Evolutionary conservation across 2,888 invertebrate species (phyloP), one percentile per base, ranked within the genome.

Genomic region (Adineta ricciae): DNA sequence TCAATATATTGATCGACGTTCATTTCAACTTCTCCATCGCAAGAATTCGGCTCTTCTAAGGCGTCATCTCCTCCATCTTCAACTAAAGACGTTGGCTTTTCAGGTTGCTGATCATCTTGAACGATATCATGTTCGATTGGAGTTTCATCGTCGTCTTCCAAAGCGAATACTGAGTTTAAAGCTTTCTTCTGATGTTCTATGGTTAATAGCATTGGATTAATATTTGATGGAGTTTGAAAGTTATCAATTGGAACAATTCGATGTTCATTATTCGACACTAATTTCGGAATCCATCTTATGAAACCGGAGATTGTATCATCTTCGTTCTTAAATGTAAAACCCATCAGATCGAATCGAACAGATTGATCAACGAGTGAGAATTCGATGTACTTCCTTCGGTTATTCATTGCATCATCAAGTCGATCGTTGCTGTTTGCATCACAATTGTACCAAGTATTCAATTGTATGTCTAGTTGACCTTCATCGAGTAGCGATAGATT

Each of bases 251-350:
- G 11, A 46, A 46, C 46, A 46, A 46, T 46, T 38, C 41, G 24
- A 24, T 41, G 1, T 78, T 41, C 41, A 78, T n/a, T 78, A n/a
- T 78, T 41, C 8, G 78, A 78, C 41, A 78, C 7, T 7, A 78
- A n/a, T 78, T 78, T 78, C 41, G 78, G 78, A 24, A 78, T 41
- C 78, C 78, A 78, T 2, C 78, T 38, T 41, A 78, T 78, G 41
- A 38, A 78, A 38, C 78, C 78, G 24, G 2, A 24, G 24, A 78
- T n/a, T 16, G 41, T 41, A 2, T 41, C 11, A n/a, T 78, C 2
- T 0, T 78, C 8, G 41, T 78, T 78, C 9, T 21, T 1, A 78
- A 78, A 78, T 78, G 38, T 5, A n/a, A 78, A 78, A 41, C 21
- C 14, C 24, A 41, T 24, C 14, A 78, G 38, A 78, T 78, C 41